phyloP scores from a whole-genome alignment of 2,113 vertebrate genomes.

The Corythornis cristatus region DNA sequence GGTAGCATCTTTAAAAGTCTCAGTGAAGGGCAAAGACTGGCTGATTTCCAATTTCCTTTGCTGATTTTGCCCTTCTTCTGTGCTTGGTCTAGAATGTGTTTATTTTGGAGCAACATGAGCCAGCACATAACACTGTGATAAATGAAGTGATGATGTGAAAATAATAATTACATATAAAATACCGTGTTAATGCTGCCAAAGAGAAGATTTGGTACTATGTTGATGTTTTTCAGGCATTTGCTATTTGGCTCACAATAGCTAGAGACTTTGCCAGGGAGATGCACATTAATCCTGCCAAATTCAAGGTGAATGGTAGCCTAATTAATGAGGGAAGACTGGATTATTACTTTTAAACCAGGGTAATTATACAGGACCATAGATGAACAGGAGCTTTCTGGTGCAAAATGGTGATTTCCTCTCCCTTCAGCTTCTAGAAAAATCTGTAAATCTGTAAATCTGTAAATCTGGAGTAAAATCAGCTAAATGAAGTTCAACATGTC shows the following conservation, averaged over 20 bases:
- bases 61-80: background rate
- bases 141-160: conserved; percentile 34
- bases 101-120: background rate
- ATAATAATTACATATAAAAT: background rate
- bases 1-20: background rate
- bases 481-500: background rate
- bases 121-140: background rate
- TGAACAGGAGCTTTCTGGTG: background rate
- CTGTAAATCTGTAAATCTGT: too few relatives aligned
- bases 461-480: background rate
- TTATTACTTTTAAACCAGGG: background rate
- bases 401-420: background rate
- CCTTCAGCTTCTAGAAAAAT: background rate
- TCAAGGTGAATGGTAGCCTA: background rate
- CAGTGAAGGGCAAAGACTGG: background rate
- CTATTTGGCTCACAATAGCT: background rate
- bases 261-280: background rate
- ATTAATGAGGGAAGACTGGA: background rate
- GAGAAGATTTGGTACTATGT: background rate
- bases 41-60: background rate
- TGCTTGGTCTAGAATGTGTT: background rate
- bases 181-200: background rate
- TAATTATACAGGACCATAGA: background rate
- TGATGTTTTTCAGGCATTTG: background rate
- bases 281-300: background rate